Percentiles rank a stretch among this genome's conserved stretches.
phyloP scores from a whole-genome alignment of 2,113 vertebrate species.

The Alethe castanea region DNA sequence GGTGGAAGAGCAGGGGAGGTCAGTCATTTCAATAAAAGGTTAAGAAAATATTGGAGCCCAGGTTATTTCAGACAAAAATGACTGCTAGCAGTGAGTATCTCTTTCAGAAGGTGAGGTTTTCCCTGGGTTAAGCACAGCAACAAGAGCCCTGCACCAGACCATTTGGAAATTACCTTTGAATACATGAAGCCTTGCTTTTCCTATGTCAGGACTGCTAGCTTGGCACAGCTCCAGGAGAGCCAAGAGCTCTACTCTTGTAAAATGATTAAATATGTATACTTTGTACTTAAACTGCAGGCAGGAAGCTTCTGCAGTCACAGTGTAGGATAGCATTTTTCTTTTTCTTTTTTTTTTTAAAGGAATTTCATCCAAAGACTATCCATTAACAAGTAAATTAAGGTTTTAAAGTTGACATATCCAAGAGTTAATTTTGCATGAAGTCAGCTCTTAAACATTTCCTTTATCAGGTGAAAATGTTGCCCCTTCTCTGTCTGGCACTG shows the following conservation, averaged over 20 bases:
- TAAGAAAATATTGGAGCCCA: not conserved
- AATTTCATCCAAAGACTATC: not conserved
- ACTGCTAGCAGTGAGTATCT: not conserved
- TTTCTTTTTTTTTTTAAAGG: not conserved
- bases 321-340: not conserved
- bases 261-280: constrained; percentile 45
- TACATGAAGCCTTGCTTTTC: not conserved
- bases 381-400: constrained; percentile 49
- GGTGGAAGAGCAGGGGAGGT: accelerated
- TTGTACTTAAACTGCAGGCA: constrained; percentile 30
- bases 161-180: not conserved
- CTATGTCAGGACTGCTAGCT: not conserved
- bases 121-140: accelerated
- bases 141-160: not conserved
- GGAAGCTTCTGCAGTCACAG: not conserved
- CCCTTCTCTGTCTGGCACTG: constrained; percentile 57
- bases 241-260: constrained; percentile 30
- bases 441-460: constrained; percentile 66
- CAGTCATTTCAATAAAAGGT: not conserved
- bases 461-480: constrained; percentile 59
- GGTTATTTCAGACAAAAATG: not conserved
- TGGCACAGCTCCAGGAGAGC: not conserved
- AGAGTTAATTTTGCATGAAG: constrained; percentile 65
- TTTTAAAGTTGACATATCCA: constrained; percentile 32
- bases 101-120: not conserved